These are phyloP conservation scores for Toxonevra muliebris DNA, from an alignment of 2,888 invertebrate species.

Conservation along the genomic window DNA sequence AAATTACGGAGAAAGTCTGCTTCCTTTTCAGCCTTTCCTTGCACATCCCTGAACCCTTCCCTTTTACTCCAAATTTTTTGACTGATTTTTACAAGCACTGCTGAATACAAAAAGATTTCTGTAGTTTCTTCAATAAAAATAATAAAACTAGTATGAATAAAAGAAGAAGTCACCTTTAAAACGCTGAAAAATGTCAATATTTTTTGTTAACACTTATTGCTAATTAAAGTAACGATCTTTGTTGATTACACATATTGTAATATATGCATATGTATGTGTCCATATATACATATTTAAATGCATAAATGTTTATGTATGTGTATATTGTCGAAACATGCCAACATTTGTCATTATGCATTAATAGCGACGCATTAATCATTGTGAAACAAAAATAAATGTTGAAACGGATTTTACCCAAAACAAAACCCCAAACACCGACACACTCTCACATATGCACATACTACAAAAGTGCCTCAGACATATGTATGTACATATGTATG, in stretches of 20 bases:
- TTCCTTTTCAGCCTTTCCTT: no score
- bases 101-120: no score
- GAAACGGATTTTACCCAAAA: conserved; percentile 26
- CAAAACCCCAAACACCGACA: conserved; percentile 1
- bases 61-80: no score
- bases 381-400: conserved; percentile 43
- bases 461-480: neutral
- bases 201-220: no score
- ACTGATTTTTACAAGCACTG: no score
- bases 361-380: conserved; percentile 62
- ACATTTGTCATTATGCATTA: conserved; percentile 62
- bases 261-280: neutral
- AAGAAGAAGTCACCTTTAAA: no score
- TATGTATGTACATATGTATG: neutral
- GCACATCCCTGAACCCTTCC: no score
- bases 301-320: neutral
- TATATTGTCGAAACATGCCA: conserved; percentile 20
- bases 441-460: neutral
- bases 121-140: no score
- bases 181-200: no score
- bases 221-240: no score
- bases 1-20: no score
- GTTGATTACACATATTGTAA: neutral
- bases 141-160: no score
- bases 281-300: neutral